Evolutionary conservation across 1,140 invertebrate species (phyloP).

Genomic region (Hyles vespertilio): DNA sequence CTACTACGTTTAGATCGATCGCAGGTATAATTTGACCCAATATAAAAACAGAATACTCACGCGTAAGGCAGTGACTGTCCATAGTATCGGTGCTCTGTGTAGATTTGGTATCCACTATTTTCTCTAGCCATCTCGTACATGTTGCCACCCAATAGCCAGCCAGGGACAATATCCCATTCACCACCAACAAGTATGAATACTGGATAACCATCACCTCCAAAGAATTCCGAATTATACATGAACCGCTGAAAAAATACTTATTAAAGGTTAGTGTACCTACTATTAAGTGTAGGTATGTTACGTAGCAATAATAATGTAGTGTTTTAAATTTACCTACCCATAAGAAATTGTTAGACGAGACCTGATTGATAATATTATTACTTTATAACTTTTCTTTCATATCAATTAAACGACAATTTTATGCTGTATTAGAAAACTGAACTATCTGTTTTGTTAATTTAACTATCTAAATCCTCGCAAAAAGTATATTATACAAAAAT

Average conservation of each 20-base stretch:
- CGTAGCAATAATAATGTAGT: no score
- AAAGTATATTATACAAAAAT: no score
- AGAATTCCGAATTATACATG: conserved; percentile 80
- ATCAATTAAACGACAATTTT: no score
- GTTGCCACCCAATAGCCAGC: conserved; percentile 74
- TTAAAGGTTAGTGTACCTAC: no score
- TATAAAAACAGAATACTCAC: conserved; percentile 65
- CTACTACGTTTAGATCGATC: neutral
- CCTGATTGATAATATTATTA: no score
- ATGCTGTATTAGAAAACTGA: no score
- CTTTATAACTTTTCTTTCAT: no score
- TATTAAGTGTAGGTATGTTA: no score
- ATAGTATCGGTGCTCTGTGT: conserved; percentile 90
- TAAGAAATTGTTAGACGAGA: no score
- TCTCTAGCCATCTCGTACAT: conserved; percentile 79
- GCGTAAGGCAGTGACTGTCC: conserved; percentile 84
- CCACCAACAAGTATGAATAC: conserved; percentile 81
- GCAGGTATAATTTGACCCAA: neutral
- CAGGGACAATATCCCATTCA: conserved; percentile 77
- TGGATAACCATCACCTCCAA: conserved; percentile 64
- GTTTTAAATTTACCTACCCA: no score
- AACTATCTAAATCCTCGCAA: no score
- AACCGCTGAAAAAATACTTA: conserved; percentile 73
- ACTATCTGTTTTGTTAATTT: no score
- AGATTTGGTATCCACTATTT: conserved; percentile 79